Evolutionary conservation across 2,113 vertebrate genomes (phyloP).

Genomic region (Ptilorrhoa leucosticta): DNA sequence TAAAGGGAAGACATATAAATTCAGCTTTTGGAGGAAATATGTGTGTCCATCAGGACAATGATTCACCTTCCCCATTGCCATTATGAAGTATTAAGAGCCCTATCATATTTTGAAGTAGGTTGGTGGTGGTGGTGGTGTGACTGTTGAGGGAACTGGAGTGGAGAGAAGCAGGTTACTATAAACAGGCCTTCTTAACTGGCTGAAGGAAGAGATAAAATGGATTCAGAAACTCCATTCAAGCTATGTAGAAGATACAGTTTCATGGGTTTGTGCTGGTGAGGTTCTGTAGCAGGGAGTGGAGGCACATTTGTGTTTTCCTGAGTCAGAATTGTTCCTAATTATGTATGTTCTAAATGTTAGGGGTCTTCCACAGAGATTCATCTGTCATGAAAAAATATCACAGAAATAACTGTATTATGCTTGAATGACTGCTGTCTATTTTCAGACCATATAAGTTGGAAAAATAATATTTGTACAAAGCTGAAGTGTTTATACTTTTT

Average conservation of each 20-base stretch:
- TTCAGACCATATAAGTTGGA: background rate
- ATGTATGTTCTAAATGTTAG: background rate
- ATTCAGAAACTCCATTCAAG: background rate
- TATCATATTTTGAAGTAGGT: background rate
- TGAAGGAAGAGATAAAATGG: background rate
- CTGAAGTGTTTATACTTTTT: background rate
- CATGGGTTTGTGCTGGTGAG: background rate
- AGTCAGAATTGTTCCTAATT: background rate
- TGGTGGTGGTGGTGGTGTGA: background rate
- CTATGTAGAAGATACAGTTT: background rate
- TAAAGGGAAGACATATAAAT: background rate
- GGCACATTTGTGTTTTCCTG: background rate
- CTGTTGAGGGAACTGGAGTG: background rate
- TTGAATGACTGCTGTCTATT: slow-evolving; percentile 7
- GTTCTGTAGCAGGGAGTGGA: background rate
- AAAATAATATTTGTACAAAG: slow-evolving; percentile 8
- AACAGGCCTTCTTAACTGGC: background rate
- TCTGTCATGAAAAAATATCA: background rate
- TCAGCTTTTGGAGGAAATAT: background rate
- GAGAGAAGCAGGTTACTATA: background rate
- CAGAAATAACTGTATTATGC: background rate
- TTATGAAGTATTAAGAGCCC: background rate
- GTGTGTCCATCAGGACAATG: background rate
- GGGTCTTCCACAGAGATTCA: background rate
- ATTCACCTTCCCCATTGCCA: background rate